These are phyloP conservation scores for Archocentrus centrarchus DNA, from an alignment of 2,113 vertebrate species.

Conservation along the genomic window DNA sequence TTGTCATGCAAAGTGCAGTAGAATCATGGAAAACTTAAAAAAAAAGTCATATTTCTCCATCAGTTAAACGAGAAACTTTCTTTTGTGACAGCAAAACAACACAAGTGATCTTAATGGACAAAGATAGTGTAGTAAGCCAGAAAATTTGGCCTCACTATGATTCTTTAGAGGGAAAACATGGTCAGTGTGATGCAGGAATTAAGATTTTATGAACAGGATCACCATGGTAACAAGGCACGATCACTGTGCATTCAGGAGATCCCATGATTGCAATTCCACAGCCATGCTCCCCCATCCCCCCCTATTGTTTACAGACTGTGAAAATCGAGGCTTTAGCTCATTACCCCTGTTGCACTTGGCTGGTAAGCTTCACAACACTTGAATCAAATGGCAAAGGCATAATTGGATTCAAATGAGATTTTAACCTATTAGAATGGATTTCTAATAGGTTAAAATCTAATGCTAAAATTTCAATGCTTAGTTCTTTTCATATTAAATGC, in stretches of 20 bases:
- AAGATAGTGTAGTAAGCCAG: not conserved
- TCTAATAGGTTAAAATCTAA: too few species aligned
- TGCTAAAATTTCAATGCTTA: slow-evolving; percentile 44
- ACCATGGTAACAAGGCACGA: slow-evolving; percentile 50
- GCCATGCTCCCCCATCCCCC: slow-evolving; percentile 1
- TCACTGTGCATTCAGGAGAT: slow-evolving; percentile 30
- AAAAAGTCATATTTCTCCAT: not conserved
- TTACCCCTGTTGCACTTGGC: slow-evolving; percentile 63
- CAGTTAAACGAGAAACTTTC: slow-evolving; percentile 10
- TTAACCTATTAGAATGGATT: slow-evolving; percentile 67
- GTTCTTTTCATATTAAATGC: slow-evolving; percentile 49
- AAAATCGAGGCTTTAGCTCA: slow-evolving; percentile 60
- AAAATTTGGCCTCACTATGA: not conserved
- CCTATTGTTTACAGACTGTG: slow-evolving; percentile 54
- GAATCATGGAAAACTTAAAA: not conserved
- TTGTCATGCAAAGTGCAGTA: slow-evolving; percentile 32
- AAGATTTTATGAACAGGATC: slow-evolving; percentile 49
- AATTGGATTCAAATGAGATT: slow-evolving; percentile 76
- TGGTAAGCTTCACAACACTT: slow-evolving; percentile 43
- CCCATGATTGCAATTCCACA: slow-evolving; percentile 36
- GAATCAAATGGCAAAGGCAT: slow-evolving; percentile 53
- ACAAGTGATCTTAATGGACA: slow-evolving; percentile 1
- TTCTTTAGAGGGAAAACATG: not conserved
- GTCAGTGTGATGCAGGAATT: not conserved
- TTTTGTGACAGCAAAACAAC: slow-evolving; percentile 3